Evolutionary conservation across 2,113 vertebrate species (phyloP), one percentile per base, ranked within the genome.

Genomic region (Pygoscelis antarcticus): DNA sequence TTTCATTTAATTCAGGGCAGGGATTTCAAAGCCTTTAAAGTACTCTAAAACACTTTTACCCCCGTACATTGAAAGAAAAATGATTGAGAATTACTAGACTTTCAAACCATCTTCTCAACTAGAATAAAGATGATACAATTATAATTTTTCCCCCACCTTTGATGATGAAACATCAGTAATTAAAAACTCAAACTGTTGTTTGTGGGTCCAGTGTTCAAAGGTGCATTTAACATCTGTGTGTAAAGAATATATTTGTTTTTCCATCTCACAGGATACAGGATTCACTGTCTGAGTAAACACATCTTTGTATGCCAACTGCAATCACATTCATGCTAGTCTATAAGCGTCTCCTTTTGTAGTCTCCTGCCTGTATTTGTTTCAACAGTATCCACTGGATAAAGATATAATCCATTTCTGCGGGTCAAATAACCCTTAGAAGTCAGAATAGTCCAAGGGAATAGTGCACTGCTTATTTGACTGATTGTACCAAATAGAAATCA

Each of bases 371-470:
- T 87, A 70, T 87, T 86, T 78, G 6, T 96, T 92, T 85, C 87
- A 94, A 95, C 42, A 47, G 22, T 87, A 94, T 92, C 80, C 87
- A 61, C 62, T 61, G 93, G 81, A 96, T 95, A 93, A 95, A 97
- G 86, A 95, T 88, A 55, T 75, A 92, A 78, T 87, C 54, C 55
- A 69, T 94, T 97, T 96, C 51, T 72, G 57, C 70, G 77, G 83
- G 78, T 93, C 22, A 26, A 95, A 95, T 96, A 96, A 95, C 93
- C 61, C 54, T 95, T 92, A 97, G 75, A 95, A 94, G 52, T 83
- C 72, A 91, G 82, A 95, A 82, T 42, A 78, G 79, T 93, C 64
- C 64, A 80, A 88, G 40, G 72, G 68, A 97, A 71, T 61, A 82
- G 38, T 71, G 58, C 34, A 40, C 25, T 83, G 79, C 76, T 90